These are phyloP conservation scores for Oophaga sylvatica DNA, from an alignment of 2,797 vertebrate genomes.

Conservation along the genomic window DNA sequence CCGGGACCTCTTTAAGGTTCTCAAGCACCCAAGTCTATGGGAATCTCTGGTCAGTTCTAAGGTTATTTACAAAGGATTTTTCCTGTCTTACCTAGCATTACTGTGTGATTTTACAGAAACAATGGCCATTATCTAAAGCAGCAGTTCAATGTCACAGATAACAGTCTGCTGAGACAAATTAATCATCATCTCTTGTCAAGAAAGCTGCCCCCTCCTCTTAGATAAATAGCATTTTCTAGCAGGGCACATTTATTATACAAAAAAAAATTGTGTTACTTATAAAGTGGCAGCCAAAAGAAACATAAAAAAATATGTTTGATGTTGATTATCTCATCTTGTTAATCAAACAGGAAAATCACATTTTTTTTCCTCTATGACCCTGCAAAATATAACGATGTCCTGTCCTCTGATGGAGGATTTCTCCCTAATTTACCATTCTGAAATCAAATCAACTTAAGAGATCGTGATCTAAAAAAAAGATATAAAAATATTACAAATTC, in stretches of 20 bases:
- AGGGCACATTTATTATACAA: constrained; percentile 49
- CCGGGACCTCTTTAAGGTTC: constrained; percentile 81
- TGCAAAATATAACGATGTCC: background rate
- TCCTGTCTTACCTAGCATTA: constrained; percentile 85
- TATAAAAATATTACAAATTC: background rate
- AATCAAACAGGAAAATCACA: constrained; percentile 1
- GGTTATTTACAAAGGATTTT: constrained; percentile 88
- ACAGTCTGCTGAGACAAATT: constrained; percentile 81
- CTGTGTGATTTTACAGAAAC: constrained; percentile 80
- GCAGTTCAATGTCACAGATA: constrained; percentile 93
- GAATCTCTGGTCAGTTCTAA: constrained; percentile 82
- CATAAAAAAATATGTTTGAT: background rate
- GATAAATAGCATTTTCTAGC: constrained; percentile 67
- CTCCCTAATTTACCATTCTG: background rate
- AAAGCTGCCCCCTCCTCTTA: constrained; percentile 56
- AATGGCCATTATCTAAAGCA: constrained; percentile 92
- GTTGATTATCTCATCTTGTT: constrained; percentile 7
- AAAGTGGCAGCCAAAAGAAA: constrained; percentile 27
- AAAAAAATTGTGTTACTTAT: constrained; percentile 55
- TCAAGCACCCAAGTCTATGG: constrained; percentile 82
- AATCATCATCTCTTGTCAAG: constrained; percentile 84
- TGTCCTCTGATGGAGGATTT: background rate
- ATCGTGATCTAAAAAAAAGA: background rate
- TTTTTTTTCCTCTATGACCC: background rate
- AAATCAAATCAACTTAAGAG: background rate